phyloP scores from a whole-genome alignment of 1,140 invertebrate species.

The Gryon sp. region DNA sequence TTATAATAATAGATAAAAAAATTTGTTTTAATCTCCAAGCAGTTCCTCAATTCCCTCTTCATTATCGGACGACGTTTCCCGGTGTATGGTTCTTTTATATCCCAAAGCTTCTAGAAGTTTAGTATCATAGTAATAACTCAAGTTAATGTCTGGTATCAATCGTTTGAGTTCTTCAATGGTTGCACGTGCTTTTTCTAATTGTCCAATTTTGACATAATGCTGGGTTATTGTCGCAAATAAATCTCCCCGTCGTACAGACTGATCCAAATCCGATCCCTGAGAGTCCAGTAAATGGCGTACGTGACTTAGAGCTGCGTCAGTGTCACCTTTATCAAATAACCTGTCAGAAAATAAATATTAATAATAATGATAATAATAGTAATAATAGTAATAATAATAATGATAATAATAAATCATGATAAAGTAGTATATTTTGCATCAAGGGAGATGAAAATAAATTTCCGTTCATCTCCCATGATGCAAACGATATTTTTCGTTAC shows the following conservation, averaged over 20 bases:
- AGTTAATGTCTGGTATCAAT: constrained; percentile 75
- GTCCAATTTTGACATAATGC: constrained; percentile 76
- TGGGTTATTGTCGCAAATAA: constrained; percentile 81
- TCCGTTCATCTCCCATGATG: too few relatives aligned
- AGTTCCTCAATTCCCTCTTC: constrained; percentile 77
- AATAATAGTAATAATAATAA: too few relatives aligned
- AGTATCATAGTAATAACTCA: constrained; percentile 74
- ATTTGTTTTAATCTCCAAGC: constrained; percentile 71
- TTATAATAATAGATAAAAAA: too few relatives aligned
- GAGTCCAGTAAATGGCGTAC: constrained; percentile 81
- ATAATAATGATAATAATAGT: too few relatives aligned
- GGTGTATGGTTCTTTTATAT: constrained; percentile 72
- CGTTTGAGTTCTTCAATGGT: constrained; percentile 73
- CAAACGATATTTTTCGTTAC: too few relatives aligned
- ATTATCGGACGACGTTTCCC: constrained; percentile 71
- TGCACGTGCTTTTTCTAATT: constrained; percentile 73
- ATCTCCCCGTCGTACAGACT: constrained; percentile 80
- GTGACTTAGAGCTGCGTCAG: constrained; percentile 79
- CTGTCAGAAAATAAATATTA: constrained; percentile 64
- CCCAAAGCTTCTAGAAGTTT: constrained; percentile 73
- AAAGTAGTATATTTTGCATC: too few relatives aligned
- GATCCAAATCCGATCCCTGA: constrained; percentile 78
- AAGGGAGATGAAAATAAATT: too few relatives aligned
- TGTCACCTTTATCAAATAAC: constrained; percentile 80
- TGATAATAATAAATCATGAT: too few relatives aligned